A percentile compares a stretch with the other conserved stretches of the same genome.
These are phyloP conservation scores for Chiroxiphia lanceolata DNA, from an alignment of 2,797 vertebrate genomes.

Conservation along the genomic window DNA sequence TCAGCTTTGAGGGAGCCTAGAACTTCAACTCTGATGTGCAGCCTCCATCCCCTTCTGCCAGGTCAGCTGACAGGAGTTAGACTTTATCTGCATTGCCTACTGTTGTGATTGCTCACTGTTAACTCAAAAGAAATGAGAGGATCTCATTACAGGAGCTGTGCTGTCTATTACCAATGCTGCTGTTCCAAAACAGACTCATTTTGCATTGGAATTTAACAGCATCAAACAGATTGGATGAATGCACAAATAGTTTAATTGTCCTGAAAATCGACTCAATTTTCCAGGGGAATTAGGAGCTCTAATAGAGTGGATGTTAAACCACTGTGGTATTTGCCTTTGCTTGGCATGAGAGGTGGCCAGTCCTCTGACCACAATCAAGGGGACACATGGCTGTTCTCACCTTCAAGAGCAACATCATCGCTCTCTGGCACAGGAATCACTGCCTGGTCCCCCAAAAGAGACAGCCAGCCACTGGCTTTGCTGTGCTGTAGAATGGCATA, in stretches of 20 bases:
- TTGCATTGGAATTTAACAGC: background rate
- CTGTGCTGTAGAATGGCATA: background rate
- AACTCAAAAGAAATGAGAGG: background rate
- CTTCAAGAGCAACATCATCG: background rate
- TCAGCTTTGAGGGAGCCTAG: background rate
- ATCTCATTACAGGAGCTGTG: background rate
- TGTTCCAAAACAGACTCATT: background rate
- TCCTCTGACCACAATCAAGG: fast-evolving
- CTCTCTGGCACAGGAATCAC: background rate
- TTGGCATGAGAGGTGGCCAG: background rate
- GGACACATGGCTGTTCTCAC: background rate
- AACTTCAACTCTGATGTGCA: background rate
- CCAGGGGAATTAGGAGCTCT: background rate
- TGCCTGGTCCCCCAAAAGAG: background rate
- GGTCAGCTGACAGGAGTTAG: background rate
- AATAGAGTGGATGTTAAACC: background rate
- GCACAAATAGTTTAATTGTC: background rate
- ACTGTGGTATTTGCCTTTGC: background rate
- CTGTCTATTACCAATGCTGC: background rate
- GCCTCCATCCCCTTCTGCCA: background rate
- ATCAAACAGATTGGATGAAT: background rate
- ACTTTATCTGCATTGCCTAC: background rate
- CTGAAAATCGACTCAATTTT: background rate
- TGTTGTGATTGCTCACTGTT: background rate
- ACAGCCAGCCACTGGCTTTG: background rate